Conservation (phyloP, 2,888 invertebrate genomes). For the Dendrolimus pini region DNA sequence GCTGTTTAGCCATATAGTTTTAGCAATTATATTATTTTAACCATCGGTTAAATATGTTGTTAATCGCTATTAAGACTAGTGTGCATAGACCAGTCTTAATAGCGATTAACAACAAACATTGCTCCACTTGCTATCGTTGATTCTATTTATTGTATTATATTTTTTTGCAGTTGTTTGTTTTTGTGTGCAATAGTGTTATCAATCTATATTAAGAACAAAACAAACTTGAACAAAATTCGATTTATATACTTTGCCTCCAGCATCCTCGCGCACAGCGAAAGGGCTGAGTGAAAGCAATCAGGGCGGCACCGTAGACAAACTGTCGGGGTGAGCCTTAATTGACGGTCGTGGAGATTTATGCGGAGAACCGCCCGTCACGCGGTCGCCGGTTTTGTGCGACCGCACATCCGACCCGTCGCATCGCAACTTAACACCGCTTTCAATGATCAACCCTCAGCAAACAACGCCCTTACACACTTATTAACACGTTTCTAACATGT, state of each 20-base stretch:
- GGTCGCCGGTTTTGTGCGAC: conserved; percentile 41
- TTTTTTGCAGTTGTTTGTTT: no score
- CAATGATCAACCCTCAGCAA: conserved; percentile 25
- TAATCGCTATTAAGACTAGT: no score
- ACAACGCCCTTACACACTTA: conserved; percentile 26
- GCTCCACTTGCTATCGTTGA: no score
- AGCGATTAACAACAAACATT: no score
- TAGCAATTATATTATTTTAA: no score
- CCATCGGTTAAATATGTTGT: no score
- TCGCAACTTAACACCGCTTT: conserved; percentile 18
- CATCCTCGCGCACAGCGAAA: conserved; percentile 28
- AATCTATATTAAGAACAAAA: no score
- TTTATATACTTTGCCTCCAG: conserved; percentile 5
- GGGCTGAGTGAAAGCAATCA: conserved; percentile 70
- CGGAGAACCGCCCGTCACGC: conserved; percentile 63
- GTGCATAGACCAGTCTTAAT: no score
- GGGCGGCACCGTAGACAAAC: conserved; percentile 72
- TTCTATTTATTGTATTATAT: no score
- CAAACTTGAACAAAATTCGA: conserved; percentile 13
- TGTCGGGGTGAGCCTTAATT: conserved; percentile 73
- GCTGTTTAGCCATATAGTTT: no score
- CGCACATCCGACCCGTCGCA: conserved; percentile 30
- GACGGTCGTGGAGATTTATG: conserved; percentile 75
- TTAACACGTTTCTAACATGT: conserved; percentile 23
- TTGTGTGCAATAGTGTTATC: no score